These are phyloP conservation scores for Neodontobutis hainanensis DNA, from an alignment of 2,113 vertebrate species.

Conservation along the genomic window DNA sequence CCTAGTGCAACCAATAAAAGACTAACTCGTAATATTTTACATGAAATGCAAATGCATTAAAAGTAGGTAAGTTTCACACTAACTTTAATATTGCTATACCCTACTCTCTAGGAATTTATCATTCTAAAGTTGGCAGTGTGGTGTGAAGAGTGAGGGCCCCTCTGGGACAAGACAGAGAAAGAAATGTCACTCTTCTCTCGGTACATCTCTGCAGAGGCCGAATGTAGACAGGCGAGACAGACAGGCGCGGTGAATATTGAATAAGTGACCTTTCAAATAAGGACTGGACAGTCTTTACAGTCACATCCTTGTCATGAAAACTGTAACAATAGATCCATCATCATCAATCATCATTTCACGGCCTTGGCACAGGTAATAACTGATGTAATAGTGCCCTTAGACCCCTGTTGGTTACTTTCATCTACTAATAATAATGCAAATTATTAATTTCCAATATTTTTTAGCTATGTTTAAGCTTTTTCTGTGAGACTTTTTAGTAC, in stretches of 20 bases:
- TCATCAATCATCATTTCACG: slow-evolving; percentile 59
- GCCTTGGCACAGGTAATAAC: neutral
- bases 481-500: too few relatives aligned
- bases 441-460: too few relatives aligned
- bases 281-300: slow-evolving; percentile 49
- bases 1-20: too few relatives aligned
- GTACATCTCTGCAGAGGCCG: slow-evolving; percentile 21
- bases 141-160: slow-evolving; percentile 27
- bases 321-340: slow-evolving; percentile 62
- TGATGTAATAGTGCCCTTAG: too few relatives aligned
- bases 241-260: slow-evolving; percentile 54
- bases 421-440: too few relatives aligned
- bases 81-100: neutral
- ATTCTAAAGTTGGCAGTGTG: neutral
- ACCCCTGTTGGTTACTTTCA: too few relatives aligned
- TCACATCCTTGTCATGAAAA: slow-evolving; percentile 45
- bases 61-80: neutral
- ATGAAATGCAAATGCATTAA: neutral
- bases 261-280: slow-evolving; percentile 67
- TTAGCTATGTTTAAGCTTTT: too few relatives aligned
- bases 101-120: neutral
- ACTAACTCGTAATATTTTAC: too few relatives aligned
- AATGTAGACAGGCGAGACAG: slow-evolving; percentile 33
- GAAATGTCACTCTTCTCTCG: slow-evolving; percentile 58
- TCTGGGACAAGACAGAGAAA: slow-evolving; percentile 28